Evolutionary conservation across 2,797 vertebrate species (phyloP).

Genomic region (Danio jaintianensis): DNA sequence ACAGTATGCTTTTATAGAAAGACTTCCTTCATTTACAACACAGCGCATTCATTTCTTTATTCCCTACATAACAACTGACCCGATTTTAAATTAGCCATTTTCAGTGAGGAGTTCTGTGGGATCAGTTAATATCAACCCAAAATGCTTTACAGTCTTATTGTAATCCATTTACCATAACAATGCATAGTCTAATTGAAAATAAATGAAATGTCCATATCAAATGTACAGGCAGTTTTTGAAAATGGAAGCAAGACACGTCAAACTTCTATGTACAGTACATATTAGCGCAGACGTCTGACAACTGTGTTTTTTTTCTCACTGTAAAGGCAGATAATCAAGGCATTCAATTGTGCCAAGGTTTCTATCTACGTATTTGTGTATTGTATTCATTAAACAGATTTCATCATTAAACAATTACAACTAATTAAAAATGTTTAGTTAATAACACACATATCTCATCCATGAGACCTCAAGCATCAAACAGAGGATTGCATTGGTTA

Average conservation of each 20-base stretch:
- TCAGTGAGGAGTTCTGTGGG: not conserved
- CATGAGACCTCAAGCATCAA: not conserved
- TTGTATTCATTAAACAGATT: not conserved
- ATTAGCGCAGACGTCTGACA: too few species aligned
- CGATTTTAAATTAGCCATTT: not conserved
- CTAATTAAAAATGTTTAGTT: not conserved
- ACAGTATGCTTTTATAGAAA: not conserved
- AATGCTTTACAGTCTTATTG: too few species aligned
- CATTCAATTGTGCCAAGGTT: not conserved
- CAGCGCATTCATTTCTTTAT: not conserved
- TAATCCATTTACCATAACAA: too few species aligned
- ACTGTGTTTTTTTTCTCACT: not conserved
- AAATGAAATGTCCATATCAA: too few species aligned
- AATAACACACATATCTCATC: not conserved
- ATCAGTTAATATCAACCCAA: too few species aligned
- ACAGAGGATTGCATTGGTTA: not conserved
- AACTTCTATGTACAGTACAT: too few species aligned
- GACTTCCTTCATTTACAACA: not conserved
- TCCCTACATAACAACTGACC: not conserved
- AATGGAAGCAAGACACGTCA: too few species aligned
- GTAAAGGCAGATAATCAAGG: not conserved
- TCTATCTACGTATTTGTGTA: not conserved
- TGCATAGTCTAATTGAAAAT: too few species aligned
- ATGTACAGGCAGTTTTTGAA: too few species aligned
- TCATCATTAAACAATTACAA: not conserved